Conservation (phyloP, 2,888 invertebrate genomes). For the Drosophila recens region DNA sequence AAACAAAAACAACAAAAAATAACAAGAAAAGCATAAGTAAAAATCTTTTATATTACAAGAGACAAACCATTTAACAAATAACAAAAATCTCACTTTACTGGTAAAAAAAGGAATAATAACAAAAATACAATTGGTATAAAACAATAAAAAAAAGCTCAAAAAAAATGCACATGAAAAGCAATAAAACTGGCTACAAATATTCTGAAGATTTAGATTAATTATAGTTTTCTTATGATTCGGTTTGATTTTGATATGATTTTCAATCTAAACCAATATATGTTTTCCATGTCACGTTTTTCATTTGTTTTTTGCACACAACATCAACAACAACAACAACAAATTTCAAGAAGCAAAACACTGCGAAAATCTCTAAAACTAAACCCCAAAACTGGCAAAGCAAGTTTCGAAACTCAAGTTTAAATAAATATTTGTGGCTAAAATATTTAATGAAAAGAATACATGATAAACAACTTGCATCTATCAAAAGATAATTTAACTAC, state of each 20-base stretch:
- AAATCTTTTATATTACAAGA: slow-evolving; percentile 78
- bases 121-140: slow-evolving; percentile 53
- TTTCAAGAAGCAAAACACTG: slow-evolving; percentile 51
- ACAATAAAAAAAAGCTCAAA: slow-evolving; percentile 30
- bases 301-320: slow-evolving; percentile 64
- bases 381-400: slow-evolving; percentile 62
- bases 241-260: slow-evolving; percentile 37
- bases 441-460: slow-evolving; percentile 48
- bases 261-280: slow-evolving; percentile 79
- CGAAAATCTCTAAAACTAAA: slow-evolving; percentile 44
- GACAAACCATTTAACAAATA: slow-evolving; percentile 54
- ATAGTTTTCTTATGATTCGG: slow-evolving; percentile 31
- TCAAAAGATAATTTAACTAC: slow-evolving; percentile 35
- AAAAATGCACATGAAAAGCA: slow-evolving; percentile 65
- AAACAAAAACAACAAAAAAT: slow-evolving; percentile 24
- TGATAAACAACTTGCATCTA: slow-evolving; percentile 44
- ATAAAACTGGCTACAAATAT: slow-evolving; percentile 71
- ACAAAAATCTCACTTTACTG: slow-evolving; percentile 74
- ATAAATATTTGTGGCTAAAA: slow-evolving; percentile 70
- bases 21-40: slow-evolving; percentile 38
- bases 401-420: slow-evolving; percentile 67
- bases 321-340: slow-evolving; percentile 54
- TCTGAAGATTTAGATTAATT: slow-evolving; percentile 19
- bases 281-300: slow-evolving; percentile 38
- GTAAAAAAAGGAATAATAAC: slow-evolving; percentile 57